Evolutionary conservation across 2,888 invertebrate species (phyloP).

Genomic region (Tetrapedia diversipes): DNA sequence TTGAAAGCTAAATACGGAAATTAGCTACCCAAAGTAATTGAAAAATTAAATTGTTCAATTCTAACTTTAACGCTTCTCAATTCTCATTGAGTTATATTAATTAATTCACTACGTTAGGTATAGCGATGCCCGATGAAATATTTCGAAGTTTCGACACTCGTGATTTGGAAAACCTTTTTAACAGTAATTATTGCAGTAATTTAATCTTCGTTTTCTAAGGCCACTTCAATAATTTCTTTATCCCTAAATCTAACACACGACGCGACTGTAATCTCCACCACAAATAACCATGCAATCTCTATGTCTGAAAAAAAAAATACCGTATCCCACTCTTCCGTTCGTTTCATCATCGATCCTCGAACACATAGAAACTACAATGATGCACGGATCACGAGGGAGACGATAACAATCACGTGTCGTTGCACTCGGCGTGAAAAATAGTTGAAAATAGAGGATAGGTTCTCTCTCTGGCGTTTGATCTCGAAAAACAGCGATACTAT

Average conservation of each 20-base stretch:
- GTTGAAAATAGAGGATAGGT: neutral
- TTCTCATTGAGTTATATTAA: no score
- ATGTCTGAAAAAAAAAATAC: neutral
- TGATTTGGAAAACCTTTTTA: no score
- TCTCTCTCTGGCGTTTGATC: neutral
- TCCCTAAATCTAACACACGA: neutral
- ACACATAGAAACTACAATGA: conserved; percentile 9
- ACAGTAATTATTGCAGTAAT: no score
- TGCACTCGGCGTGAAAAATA: neutral
- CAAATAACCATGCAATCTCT: neutral
- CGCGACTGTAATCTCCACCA: neutral
- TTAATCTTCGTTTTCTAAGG: no score
- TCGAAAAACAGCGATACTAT: neutral
- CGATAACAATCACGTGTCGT: conserved; percentile 28
- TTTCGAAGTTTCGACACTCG: no score
- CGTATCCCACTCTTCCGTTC: neutral
- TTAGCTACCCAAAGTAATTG: no score
- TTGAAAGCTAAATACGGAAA: no score
- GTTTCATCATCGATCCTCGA: conserved; percentile 8
- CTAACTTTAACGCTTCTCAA: no score
- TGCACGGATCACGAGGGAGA: neutral
- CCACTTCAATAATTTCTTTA: neutral
- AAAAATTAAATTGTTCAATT: no score
- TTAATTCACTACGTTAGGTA: no score
- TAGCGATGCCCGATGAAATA: no score